phyloP scores from a whole-genome alignment of 2,113 vertebrate species.

The Pelecanus crispus region DNA sequence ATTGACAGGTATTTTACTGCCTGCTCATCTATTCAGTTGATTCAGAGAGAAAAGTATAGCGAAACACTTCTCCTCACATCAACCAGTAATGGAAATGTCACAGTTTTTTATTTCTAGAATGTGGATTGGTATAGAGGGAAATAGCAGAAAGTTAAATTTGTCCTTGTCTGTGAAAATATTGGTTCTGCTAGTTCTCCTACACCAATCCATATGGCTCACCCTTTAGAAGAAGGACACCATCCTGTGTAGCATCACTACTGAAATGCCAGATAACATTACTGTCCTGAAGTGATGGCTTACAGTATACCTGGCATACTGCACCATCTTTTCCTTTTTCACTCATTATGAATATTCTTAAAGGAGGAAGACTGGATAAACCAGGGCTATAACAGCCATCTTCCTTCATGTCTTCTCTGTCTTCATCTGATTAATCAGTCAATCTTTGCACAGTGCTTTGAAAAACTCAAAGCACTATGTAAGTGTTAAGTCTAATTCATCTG shows the following conservation, averaged over 20 bases:
- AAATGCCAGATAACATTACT: not conserved
- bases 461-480: not conserved
- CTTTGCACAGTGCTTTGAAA: not conserved
- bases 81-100: not conserved
- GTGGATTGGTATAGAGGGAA: slow-evolving; percentile 83
- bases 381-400: slow-evolving; percentile 63
- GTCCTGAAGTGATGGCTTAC: slow-evolving; percentile 29
- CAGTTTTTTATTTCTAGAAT: slow-evolving; percentile 24
- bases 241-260: slow-evolving; percentile 34
- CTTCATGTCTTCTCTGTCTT: slow-evolving; percentile 56
- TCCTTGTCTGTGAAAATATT: slow-evolving; percentile 81
- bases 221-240: slow-evolving; percentile 62
- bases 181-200: slow-evolving; percentile 84
- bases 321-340: slow-evolving; percentile 23
- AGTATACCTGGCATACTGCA: slow-evolving; percentile 33
- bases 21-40: not conserved
- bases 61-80: not conserved
- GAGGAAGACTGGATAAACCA: slow-evolving; percentile 70
- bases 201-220: slow-evolving; percentile 76
- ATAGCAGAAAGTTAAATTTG: slow-evolving; percentile 86
- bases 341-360: slow-evolving; percentile 17
- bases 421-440: not conserved
- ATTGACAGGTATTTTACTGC: not conserved
- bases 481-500: not conserved
- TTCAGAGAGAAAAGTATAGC: not conserved